These are phyloP conservation scores for Brachypteracias leptosomus DNA, from an alignment of 2,113 vertebrate genomes.

Conservation along the genomic window DNA sequence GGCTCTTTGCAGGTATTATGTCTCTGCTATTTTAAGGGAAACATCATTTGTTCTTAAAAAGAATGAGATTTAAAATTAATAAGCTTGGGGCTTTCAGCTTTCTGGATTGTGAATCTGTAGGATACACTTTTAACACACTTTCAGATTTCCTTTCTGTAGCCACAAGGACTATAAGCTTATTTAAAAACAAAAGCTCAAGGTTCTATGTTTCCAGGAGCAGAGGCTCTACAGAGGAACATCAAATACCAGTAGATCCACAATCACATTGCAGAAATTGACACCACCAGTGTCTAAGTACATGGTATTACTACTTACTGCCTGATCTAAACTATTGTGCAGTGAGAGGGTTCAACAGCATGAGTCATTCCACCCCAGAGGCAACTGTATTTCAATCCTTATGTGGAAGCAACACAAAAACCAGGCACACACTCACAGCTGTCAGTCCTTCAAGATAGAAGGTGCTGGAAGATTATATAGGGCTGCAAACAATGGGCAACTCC, in stretches of 20 bases:
- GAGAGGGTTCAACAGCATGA: neutral
- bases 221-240: neutral
- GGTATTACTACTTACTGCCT: neutral
- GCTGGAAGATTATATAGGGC: neutral
- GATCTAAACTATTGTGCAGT: neutral
- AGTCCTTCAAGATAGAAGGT: neutral
- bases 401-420: neutral
- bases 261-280: neutral
- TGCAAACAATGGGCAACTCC: neutral
- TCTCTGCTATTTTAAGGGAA: neutral
- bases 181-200: neutral
- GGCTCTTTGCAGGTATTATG: neutral
- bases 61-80: conserved; percentile 43
- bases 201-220: neutral
- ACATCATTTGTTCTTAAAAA: conserved; percentile 17
- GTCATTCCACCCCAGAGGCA: neutral
- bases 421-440: neutral
- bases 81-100: neutral
- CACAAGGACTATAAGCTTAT: neutral
- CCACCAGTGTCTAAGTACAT: neutral
- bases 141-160: neutral
- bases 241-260: neutral
- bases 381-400: neutral
- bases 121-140: neutral
- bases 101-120: neutral